These are phyloP conservation scores for Sebastes wilsoni DNA, from an alignment of 2,797 vertebrate species.

Conservation along the genomic window DNA sequence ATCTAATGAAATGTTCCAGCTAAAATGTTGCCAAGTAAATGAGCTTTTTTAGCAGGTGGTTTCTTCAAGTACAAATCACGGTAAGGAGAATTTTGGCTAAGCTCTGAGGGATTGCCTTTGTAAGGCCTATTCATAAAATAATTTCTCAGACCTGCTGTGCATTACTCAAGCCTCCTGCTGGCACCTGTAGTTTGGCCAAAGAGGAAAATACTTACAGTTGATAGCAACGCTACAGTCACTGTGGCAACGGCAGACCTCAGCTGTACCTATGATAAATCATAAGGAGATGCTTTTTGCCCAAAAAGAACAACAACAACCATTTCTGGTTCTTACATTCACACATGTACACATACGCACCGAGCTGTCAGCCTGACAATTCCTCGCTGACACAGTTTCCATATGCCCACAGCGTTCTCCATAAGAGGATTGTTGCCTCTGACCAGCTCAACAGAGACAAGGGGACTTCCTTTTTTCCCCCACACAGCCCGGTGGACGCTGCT, in stretches of 20 bases:
- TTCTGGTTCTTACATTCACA: conserved; percentile 14
- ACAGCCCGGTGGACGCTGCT: conserved; percentile 38
- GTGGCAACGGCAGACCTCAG: conserved; percentile 24
- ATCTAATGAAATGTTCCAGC: conserved; percentile 23
- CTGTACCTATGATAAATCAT: conserved; percentile 6
- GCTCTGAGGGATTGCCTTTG: conserved; percentile 14
- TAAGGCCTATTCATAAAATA: conserved; percentile 11
- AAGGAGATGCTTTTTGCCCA: background rate
- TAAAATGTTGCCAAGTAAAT: conserved; percentile 14
- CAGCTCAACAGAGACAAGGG: conserved; percentile 34
- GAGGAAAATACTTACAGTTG: background rate
- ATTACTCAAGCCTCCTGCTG: conserved; percentile 21
- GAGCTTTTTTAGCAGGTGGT: conserved; percentile 23
- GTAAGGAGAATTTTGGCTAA: conserved; percentile 27
- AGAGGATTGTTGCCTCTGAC: conserved; percentile 52
- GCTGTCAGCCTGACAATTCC: conserved; percentile 34
- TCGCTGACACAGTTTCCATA: conserved; percentile 36
- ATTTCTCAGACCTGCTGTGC: conserved; percentile 1
- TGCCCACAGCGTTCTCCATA: conserved; percentile 21
- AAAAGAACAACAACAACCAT: conserved; percentile 12
- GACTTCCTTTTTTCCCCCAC: conserved; percentile 39
- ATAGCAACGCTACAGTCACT: conserved; percentile 17
- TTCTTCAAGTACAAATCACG: conserved; percentile 45
- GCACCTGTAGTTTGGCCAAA: conserved; percentile 2
- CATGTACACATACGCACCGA: conserved; percentile 8